phyloP scores from a whole-genome alignment of 2,113 vertebrate genomes.

The Dipodomys ordii region DNA sequence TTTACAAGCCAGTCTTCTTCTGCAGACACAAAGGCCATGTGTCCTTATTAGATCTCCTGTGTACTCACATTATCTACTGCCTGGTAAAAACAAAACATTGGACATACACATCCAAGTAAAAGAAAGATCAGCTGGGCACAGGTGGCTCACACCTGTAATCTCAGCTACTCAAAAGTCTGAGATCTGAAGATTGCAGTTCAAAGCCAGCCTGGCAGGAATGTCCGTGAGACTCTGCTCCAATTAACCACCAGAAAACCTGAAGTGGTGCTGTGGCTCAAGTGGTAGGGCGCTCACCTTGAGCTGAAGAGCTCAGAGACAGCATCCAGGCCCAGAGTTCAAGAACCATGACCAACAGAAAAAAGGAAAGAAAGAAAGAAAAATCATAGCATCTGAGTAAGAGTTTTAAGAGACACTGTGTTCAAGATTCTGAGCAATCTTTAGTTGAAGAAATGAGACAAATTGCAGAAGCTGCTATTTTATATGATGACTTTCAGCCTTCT shows the following conservation, averaged over 20 bases:
- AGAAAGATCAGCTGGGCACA: neutral
- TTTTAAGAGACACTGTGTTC: neutral
- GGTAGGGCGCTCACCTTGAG: too few species aligned
- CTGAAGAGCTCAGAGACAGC: too few species aligned
- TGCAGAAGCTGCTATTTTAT: neutral
- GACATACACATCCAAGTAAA: neutral
- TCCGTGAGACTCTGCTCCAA: too few species aligned
- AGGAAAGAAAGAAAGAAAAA: too few species aligned
- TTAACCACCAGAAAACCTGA: too few species aligned
- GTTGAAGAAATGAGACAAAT: constrained; percentile 5
- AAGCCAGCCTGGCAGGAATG: too few species aligned
- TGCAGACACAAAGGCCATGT: neutral
- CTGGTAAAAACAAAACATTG: neutral
- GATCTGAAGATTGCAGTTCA: too few species aligned
- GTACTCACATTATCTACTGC: neutral
- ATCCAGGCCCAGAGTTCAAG: too few species aligned
- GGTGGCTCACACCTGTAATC: too few species aligned
- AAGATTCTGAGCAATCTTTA: neutral
- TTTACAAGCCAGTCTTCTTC: neutral
- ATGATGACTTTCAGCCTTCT: neutral
- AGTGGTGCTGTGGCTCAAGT: too few species aligned
- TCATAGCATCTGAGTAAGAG: neutral
- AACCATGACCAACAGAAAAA: too few species aligned
- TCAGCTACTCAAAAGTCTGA: too few species aligned
- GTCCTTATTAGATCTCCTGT: neutral